Base-by-base conservation (phyloP, 1,140 invertebrate species). In the Drosophila kanapiae region DNA sequence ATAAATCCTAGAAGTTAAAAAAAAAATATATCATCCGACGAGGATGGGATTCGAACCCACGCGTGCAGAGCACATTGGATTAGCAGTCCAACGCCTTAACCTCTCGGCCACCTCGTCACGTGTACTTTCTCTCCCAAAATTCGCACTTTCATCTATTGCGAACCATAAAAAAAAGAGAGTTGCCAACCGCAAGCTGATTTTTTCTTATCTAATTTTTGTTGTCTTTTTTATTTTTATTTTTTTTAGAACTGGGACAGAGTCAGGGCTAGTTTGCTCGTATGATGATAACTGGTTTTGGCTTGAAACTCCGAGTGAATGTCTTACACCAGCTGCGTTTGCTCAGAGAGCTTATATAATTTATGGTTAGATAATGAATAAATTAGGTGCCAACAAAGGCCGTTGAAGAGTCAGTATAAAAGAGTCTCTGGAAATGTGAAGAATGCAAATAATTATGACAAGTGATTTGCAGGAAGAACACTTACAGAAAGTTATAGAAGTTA, bases 1-100 rank as follows among this genome's bases (percentile, higher is more conserved):
- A 10, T 10, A 29, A 37, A 23, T 23, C 4, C 11, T 13, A 43
- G 40, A 23, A 51, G 27, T 40, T 27, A 43, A 38, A 40, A n/a
- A 43, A 59, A 60, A 27, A 57, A 62, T 47, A 60, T 37, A n/a
- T 0, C 8, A 7, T 8, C 53, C 96, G 96, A 96, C 95, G 95
- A 96, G 95, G 96, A 96, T 96, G 96, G 96, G 96, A 96, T 96
- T 96, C 96, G 96, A 96, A 96, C 96, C 96, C 96, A 96, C 96
- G 96, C 96, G 96, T 96, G 96, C 94, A 94, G 94, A 94, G 94
- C 94, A 94, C 94, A 94, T 94, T 94, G 94, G 94, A 94, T 95
- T 96, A 96, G 96, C 96, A 96, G 96, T 96, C 96, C 96, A 96
- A 96, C 96, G 96, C 96, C 96, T 96, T 96, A 96, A 96, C 96